phyloP scores from a whole-genome alignment of 2,888 invertebrate genomes.

The Tenthredo amoena region DNA sequence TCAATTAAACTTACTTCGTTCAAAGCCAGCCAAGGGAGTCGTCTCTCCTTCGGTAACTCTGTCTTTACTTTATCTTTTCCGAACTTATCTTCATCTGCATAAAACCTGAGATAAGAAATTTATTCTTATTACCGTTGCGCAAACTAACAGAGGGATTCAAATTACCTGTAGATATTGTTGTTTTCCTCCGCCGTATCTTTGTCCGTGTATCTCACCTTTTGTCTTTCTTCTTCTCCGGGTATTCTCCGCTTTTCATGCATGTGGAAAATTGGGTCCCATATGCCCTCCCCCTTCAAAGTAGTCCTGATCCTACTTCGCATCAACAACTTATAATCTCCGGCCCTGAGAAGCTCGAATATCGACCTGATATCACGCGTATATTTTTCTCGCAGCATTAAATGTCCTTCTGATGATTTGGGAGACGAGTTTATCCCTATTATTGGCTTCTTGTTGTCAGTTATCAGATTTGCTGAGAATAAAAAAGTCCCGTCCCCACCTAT shows the following conservation, averaged over 20 bases:
- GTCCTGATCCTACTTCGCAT: constrained; percentile 94
- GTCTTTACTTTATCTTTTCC: constrained; percentile 47
- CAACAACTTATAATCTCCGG: constrained; percentile 91
- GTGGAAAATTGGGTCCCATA: constrained; percentile 85
- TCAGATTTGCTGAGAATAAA: constrained; percentile 93
- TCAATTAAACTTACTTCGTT: constrained; percentile 88
- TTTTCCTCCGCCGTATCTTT: constrained; percentile 55
- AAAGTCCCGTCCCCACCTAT: constrained; percentile 99
- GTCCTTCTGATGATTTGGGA: constrained; percentile 95
- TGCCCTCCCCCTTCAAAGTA: constrained; percentile 86
- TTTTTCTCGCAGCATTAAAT: constrained; percentile 92
- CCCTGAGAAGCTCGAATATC: constrained; percentile 88
- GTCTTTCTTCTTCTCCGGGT: constrained; percentile 76
- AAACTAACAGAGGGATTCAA: neutral
- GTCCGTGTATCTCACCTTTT: constrained; percentile 40
- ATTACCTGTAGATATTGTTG: constrained; percentile 55
- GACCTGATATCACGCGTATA: constrained; percentile 90
- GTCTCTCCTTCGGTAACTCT: constrained; percentile 69
- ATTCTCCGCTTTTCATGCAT: constrained; percentile 85
- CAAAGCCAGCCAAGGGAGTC: constrained; percentile 94
- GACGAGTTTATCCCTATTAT: constrained; percentile 98
- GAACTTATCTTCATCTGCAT: constrained; percentile 48
- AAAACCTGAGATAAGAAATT: constrained; percentile 56
- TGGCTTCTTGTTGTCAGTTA: constrained; percentile 89
- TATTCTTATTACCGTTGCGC: neutral